Conservation (phyloP, 1,140 invertebrate species). For the Drosophila repletoides region DNA sequence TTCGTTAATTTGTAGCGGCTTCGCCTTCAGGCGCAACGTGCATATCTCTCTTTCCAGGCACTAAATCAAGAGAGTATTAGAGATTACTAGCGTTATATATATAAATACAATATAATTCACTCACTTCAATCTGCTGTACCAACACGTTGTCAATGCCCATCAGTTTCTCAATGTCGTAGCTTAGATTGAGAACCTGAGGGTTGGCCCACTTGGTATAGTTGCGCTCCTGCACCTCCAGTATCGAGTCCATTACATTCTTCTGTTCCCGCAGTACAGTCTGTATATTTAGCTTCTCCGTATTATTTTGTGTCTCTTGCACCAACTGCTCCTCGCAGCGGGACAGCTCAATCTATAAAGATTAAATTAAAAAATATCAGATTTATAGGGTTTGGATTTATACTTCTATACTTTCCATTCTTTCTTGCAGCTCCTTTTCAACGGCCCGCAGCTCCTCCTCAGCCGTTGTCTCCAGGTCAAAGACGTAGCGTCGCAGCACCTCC, state of each 20-base stretch:
- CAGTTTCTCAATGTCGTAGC: conserved; percentile 81
- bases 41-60: conserved; percentile 76
- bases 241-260: conserved; percentile 82
- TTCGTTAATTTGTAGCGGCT: conserved; percentile 70
- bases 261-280: conserved; percentile 84
- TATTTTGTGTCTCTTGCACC: conserved; percentile 82
- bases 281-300: conserved; percentile 85
- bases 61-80: conserved; percentile 11
- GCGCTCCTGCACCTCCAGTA: conserved; percentile 81
- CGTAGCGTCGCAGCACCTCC: conserved; percentile 83
- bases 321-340: conserved; percentile 76
- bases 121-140: conserved; percentile 81
- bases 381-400: conserved; percentile 33
- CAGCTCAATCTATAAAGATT: conserved; percentile 56
- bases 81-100: no score
- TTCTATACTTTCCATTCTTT: conserved; percentile 38
- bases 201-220: conserved; percentile 72
- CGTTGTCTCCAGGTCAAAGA: conserved; percentile 83
- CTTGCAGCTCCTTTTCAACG: conserved; percentile 70
- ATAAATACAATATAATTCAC: background rate
- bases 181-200: conserved; percentile 60
- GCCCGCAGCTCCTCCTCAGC: conserved; percentile 82
- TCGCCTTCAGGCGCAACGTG: conserved; percentile 70
- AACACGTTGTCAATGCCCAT: conserved; percentile 69
- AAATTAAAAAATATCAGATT: background rate